phyloP scores from a whole-genome alignment of 2,797 vertebrate species.

The Iguana delicatissima region DNA sequence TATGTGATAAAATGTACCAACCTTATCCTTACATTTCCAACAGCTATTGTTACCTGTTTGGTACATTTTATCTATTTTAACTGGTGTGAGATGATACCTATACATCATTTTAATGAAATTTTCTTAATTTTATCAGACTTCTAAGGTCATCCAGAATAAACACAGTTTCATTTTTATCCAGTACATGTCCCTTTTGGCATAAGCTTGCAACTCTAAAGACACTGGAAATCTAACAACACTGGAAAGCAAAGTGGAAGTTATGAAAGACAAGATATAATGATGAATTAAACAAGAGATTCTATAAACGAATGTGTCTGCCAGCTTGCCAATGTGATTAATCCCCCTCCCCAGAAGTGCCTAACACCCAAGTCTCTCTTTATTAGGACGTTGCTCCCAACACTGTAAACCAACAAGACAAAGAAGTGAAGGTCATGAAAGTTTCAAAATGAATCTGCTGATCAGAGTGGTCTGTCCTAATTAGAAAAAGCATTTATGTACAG shows the following conservation, averaged over 20 bases:
- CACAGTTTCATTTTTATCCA: background rate
- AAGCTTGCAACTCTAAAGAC: slow-evolving; percentile 60
- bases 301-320: slow-evolving; percentile 67
- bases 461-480: background rate
- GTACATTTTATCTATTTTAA: no score
- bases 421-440: slow-evolving; percentile 49
- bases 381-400: slow-evolving; percentile 42
- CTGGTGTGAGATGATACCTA: no score
- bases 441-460: slow-evolving; percentile 10
- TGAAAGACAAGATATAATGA: slow-evolving; percentile 68
- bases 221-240: slow-evolving; percentile 40
- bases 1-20: no score
- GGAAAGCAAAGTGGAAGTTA: slow-evolving; percentile 62
- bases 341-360: slow-evolving; percentile 52
- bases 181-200: slow-evolving; percentile 51
- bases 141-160: background rate
- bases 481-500: background rate
- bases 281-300: slow-evolving; percentile 66
- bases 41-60: no score
- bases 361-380: slow-evolving; percentile 56
- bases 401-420: slow-evolving; percentile 51
- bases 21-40: no score
- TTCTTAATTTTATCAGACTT: background rate
- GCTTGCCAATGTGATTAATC: slow-evolving; percentile 68
- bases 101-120: no score